Percentiles rank a stretch among this genome's conserved stretches.
Conservation (phyloP, 2,888 invertebrate genomes). For the Drosophila pseudotakahashii region DNA sequence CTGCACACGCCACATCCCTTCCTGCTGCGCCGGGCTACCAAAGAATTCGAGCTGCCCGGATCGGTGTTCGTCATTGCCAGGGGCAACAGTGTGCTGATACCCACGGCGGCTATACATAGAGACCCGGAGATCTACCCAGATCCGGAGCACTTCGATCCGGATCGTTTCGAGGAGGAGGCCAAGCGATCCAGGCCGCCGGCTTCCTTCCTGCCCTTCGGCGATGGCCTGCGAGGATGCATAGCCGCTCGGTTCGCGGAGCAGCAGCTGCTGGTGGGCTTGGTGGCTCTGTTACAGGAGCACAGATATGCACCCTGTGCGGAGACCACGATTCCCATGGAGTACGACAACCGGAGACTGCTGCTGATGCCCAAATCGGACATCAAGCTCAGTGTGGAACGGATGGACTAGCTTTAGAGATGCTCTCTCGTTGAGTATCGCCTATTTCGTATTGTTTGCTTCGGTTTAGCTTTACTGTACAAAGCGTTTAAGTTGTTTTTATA, state of each 20-base stretch:
- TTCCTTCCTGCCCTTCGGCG: conserved; percentile 81
- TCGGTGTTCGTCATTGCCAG: conserved; percentile 76
- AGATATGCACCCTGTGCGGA: conserved; percentile 66
- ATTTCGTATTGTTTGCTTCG: conserved; percentile 34
- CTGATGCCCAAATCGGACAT: conserved; percentile 72
- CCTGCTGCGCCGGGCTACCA: conserved; percentile 71
- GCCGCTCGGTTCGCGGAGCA: conserved; percentile 70
- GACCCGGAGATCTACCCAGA: conserved; percentile 85
- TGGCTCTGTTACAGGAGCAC: conserved; percentile 66
- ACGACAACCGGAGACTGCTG: conserved; percentile 67
- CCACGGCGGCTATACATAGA: conserved; percentile 85
- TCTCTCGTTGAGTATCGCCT: not conserved
- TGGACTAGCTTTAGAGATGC: conserved; percentile 22
- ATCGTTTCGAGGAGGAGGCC: conserved; percentile 86
- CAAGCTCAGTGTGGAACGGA: conserved; percentile 57
- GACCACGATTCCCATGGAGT: conserved; percentile 70
- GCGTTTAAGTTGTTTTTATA: conserved; percentile 24
- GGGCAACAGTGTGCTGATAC: conserved; percentile 78
- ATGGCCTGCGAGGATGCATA: conserved; percentile 78
- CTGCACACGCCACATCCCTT: conserved; percentile 84
- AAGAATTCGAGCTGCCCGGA: conserved; percentile 74
- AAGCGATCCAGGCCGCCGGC: conserved; percentile 84
- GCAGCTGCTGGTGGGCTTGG: conserved; percentile 73
- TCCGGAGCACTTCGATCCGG: conserved; percentile 87
- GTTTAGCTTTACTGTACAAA: conserved; percentile 36